A percentile compares a stretch with the other conserved stretches of the same genome.
phyloP scores from a whole-genome alignment of 2,113 vertebrate genomes.

The Cromileptes altivelis region DNA sequence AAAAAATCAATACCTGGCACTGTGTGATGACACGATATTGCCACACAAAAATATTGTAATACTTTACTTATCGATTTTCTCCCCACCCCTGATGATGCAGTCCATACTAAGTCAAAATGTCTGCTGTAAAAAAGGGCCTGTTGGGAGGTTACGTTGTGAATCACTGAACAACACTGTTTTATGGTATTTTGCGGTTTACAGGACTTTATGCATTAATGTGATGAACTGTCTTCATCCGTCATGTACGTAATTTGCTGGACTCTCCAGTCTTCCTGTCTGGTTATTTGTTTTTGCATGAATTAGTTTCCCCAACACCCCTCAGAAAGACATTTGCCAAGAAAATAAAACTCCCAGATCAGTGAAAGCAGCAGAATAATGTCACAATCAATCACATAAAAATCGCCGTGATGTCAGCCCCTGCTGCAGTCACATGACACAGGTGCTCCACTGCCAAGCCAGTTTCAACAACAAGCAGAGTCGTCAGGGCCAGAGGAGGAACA shows the following conservation, averaged over 20 bases:
- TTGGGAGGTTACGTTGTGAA: neutral
- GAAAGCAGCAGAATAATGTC: neutral
- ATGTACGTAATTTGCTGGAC: neutral
- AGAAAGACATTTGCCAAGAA: neutral
- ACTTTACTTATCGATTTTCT: too few species aligned
- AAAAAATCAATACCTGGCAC: too few species aligned
- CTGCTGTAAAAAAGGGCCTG: neutral
- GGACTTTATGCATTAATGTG: neutral
- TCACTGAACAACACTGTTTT: neutral
- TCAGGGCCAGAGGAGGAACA: conserved; percentile 34
- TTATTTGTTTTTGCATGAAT: neutral
- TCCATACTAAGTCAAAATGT: neutral
- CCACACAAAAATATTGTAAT: too few species aligned
- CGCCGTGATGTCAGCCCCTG: conserved; percentile 4
- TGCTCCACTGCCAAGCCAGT: conserved; percentile 23
- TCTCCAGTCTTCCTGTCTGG: neutral
- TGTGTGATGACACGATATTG: too few species aligned
- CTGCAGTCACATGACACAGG: conserved; percentile 32
- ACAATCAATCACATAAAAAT: neutral
- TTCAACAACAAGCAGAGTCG: conserved; percentile 45
- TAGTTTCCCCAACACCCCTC: neutral
- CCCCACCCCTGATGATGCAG: too few species aligned
- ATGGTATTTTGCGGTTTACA: neutral
- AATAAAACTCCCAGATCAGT: conserved; percentile 4
- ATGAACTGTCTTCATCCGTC: neutral